Conservation (phyloP, 2,888 invertebrate genomes). For the Synanthedon tipuliformis region DNA sequence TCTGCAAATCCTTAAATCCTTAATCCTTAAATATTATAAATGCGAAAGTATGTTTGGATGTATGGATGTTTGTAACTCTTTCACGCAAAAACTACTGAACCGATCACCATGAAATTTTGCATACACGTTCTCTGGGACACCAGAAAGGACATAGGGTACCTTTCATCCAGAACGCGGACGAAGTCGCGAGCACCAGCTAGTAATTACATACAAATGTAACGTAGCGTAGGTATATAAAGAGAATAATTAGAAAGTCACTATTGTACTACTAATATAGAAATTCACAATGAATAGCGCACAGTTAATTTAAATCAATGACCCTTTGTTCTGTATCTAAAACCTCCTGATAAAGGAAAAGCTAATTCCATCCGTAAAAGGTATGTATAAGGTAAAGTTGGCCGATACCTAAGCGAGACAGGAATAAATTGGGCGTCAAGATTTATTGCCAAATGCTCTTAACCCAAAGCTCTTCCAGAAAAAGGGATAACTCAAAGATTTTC, state of each 20-base stretch:
- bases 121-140: too few relatives aligned
- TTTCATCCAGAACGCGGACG: too few relatives aligned
- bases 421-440: conserved; percentile 60
- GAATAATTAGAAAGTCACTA: neutral
- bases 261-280: conserved; percentile 3
- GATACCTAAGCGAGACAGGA: conserved; percentile 49
- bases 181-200: too few relatives aligned
- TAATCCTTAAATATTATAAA: too few relatives aligned
- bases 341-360: conserved; percentile 43
- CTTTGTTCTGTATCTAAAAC: conserved; percentile 41
- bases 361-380: conserved; percentile 41
- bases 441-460: conserved; percentile 65
- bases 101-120: too few relatives aligned
- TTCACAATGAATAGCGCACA: conserved; percentile 23
- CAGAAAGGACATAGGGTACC: too few relatives aligned
- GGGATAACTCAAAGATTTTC: conserved; percentile 32
- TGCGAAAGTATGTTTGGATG: too few relatives aligned
- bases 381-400: conserved; percentile 34
- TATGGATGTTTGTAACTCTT: too few relatives aligned
- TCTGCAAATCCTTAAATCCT: too few relatives aligned
- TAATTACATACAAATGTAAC: too few relatives aligned
- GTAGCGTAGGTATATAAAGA: neutral
- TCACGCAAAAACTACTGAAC: too few relatives aligned
- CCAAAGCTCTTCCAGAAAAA: conserved; percentile 31
- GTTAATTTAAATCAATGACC: conserved; percentile 48